phyloP scores from a whole-genome alignment of 2,797 vertebrate genomes.

The Chiloscyllium punctatum region DNA sequence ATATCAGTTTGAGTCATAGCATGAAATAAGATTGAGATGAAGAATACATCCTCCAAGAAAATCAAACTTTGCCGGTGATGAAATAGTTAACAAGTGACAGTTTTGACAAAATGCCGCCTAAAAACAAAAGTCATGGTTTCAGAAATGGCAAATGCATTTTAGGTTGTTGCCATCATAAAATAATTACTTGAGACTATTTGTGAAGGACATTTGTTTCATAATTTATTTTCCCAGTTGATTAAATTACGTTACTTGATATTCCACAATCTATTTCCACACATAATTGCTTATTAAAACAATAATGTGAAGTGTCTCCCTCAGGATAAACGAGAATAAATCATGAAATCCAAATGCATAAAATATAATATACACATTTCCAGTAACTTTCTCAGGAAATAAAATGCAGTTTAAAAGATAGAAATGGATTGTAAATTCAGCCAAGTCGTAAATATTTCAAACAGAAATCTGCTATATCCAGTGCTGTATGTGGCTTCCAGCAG shows the following conservation, averaged over 20 bases:
- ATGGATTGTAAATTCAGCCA: constrained; percentile 1
- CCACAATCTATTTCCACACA: constrained; percentile 17
- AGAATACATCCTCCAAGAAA: background rate
- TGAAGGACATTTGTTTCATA: constrained; percentile 36
- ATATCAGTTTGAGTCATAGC: background rate
- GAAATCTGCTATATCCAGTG: background rate
- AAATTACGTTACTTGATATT: constrained; percentile 34
- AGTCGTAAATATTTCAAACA: constrained; percentile 16
- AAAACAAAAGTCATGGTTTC: background rate
- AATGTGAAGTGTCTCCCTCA: constrained; percentile 28
- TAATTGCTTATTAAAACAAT: constrained; percentile 37
- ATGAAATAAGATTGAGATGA: background rate
- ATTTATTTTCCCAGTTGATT: constrained; percentile 36
- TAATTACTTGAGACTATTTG: constrained; percentile 28
- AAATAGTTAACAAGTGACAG: background rate
- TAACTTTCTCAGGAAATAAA: constrained; percentile 34
- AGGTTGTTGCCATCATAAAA: background rate
- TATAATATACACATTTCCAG: background rate
- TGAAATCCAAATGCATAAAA: constrained; percentile 12
- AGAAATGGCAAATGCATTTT: constrained; percentile 14
- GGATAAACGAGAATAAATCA: constrained; percentile 28
- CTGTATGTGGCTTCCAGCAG: background rate
- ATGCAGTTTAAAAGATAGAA: background rate
- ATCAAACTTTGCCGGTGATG: background rate
- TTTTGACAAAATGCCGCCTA: background rate